Conservation (phyloP, 2,797 vertebrate genomes). For the Meriones psammophilus region DNA sequence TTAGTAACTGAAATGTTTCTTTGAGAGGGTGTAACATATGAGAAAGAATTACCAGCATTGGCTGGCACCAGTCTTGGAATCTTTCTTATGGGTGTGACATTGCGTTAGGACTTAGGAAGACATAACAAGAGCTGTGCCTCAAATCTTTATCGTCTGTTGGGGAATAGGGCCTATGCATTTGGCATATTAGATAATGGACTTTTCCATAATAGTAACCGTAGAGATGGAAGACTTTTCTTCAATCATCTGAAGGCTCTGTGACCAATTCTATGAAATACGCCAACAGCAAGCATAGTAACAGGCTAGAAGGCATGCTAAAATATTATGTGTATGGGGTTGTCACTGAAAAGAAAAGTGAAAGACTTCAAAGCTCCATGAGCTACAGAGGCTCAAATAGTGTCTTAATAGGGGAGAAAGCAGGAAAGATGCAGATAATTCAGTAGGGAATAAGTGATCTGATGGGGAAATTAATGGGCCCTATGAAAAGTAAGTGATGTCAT, state of each 20-base stretch:
- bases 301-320: background rate
- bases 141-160: conserved; percentile 9
- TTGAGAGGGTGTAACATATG: background rate
- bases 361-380: background rate
- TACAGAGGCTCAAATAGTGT: background rate
- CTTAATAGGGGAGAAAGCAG: background rate
- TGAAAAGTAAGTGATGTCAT: too few species aligned
- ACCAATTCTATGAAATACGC: background rate
- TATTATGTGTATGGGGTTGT: too few species aligned
- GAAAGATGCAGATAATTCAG: background rate
- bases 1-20: background rate
- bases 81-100: background rate
- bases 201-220: background rate
- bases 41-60: background rate
- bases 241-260: background rate
- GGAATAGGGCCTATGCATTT: background rate
- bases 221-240: background rate
- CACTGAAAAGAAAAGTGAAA: background rate
- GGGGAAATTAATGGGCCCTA: background rate
- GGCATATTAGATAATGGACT: background rate
- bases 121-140: background rate
- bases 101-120: conserved; percentile 2
- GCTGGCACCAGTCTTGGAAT: background rate
- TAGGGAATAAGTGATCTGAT: background rate
- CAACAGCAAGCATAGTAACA: background rate